phyloP scores from a whole-genome alignment of 2,888 invertebrate genomes.

The Protula sp. region DNA sequence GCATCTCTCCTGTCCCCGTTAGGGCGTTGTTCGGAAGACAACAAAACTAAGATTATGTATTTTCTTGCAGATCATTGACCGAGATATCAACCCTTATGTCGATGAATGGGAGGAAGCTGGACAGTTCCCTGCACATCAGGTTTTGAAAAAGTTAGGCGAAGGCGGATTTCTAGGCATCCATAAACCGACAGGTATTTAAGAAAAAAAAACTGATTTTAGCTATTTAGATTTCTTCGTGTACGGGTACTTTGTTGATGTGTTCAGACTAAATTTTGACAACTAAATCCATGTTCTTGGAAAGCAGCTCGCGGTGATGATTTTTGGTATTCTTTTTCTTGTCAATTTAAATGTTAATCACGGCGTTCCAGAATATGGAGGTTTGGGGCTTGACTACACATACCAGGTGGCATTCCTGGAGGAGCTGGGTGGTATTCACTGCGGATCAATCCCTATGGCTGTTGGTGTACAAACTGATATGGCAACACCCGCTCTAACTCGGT shows the following conservation, averaged over 20 bases:
- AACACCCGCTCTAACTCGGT: constrained; percentile 57
- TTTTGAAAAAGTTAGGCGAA: constrained; percentile 58
- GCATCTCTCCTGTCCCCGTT: no score
- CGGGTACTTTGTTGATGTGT: no score
- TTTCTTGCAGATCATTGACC: constrained; percentile 54
- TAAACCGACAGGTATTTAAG: constrained; percentile 52
- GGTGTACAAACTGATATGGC: constrained; percentile 60
- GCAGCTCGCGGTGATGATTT: no score
- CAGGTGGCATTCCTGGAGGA: constrained; percentile 58
- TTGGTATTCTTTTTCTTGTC: no score
- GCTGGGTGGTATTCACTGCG: constrained; percentile 57
- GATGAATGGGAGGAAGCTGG: constrained; percentile 58
- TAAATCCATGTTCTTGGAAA: no score
- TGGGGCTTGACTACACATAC: constrained; percentile 59
- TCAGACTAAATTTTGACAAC: no score
- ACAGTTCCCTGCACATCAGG: constrained; percentile 57
- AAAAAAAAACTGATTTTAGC: no score
- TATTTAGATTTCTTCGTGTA: no score
- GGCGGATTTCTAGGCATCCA: constrained; percentile 59
- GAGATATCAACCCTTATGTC: constrained; percentile 59
- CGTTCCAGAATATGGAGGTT: constrained; percentile 59
- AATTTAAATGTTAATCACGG: no score
- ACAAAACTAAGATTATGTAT: no score
- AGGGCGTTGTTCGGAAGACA: no score
- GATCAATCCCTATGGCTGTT: constrained; percentile 58